These are phyloP conservation scores for Malachius bipustulatus DNA, from an alignment of 2,888 invertebrate genomes.

Conservation along the genomic window DNA sequence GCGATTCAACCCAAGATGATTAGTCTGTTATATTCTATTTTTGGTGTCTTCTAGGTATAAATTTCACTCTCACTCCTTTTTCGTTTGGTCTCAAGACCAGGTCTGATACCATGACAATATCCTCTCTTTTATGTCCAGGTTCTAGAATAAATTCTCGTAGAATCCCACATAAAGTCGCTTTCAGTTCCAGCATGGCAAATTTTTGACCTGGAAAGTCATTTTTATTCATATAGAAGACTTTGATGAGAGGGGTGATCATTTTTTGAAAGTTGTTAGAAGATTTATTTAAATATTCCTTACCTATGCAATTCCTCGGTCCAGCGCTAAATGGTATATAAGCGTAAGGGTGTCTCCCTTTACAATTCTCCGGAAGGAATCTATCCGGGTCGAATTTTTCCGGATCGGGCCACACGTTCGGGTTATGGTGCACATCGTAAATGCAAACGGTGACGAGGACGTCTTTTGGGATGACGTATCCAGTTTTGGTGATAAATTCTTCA, in stretches of 20 bases:
- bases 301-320: conserved; percentile 36
- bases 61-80: conserved; percentile 4
- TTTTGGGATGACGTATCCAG: conserved; percentile 16
- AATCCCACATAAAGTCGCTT: conserved; percentile 6
- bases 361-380: conserved; percentile 33
- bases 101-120: conserved; percentile 6
- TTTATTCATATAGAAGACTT: too few species aligned
- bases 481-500: conserved; percentile 9
- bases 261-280: too few species aligned
- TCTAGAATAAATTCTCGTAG: conserved; percentile 6
- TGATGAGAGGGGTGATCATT: too few species aligned
- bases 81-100: conserved; percentile 4
- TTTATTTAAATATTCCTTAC: too few species aligned
- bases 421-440: conserved; percentile 36
- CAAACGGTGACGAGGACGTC: conserved; percentile 14
- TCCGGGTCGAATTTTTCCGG: conserved; percentile 35
- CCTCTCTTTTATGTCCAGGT: conserved; percentile 4
- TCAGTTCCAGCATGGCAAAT: conserved; percentile 8
- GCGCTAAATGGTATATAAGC: conserved; percentile 36
- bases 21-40: too few species aligned
- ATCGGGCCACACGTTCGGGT: conserved; percentile 37
- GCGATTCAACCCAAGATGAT: too few species aligned
- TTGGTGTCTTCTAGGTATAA: conserved; percentile 1
- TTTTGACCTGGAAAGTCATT: conserved; percentile 8
- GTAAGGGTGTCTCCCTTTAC: conserved; percentile 32